Evolutionary conservation across 2,797 vertebrate genomes (phyloP), one percentile per base, ranked within the genome.

Genomic region (Gymnoscopelus microlampas): DNA sequence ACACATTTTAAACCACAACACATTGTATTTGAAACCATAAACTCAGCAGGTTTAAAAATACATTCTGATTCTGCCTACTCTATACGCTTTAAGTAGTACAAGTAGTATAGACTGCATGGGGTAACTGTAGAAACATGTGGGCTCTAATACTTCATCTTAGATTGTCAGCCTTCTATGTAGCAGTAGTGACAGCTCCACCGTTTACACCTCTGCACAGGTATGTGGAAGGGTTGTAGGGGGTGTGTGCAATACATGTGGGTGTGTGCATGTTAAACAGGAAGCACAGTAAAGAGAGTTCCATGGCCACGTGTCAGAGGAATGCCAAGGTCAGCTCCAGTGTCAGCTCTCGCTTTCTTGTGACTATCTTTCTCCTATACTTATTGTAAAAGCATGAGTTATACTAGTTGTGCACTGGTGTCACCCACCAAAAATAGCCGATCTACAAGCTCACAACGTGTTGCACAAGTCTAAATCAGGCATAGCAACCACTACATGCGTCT

Each of bases 181-280:
- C 12, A 32, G 29, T 4, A 5, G 5, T 71, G 49, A 51, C 11
- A 48, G 49, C 12, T 14, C 14, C 47, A 5, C 59, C 68, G 64
- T 44, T 23, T 14, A 12, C 23, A 19, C 54, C 44, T 26, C 57
- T 60, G 26, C 13, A 29, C 60, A 68, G 78, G 55, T 72, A 71
- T 75, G 54, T 69, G 54, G 47, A 66, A 39, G 53, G 56, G 29
- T 15, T 74, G 66, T 35, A 9, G 19, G 60, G 60, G 29, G 60
- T 26, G 48, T 13, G 47, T 73, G 53, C 14, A 19, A 1, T 19
- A 51, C 56, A 55, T 39, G 39, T 69, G 15, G 55, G 53, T 44
- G 23, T 24, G 8, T 71, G 51, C 59, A 3, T 47, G 10, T 10
- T 11, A 50, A 50, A 14, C 48, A 50, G 14, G 10, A 14, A 50